Evolutionary conservation across 2,113 vertebrate species (phyloP).

Genomic region (Halcyon senegalensis): DNA sequence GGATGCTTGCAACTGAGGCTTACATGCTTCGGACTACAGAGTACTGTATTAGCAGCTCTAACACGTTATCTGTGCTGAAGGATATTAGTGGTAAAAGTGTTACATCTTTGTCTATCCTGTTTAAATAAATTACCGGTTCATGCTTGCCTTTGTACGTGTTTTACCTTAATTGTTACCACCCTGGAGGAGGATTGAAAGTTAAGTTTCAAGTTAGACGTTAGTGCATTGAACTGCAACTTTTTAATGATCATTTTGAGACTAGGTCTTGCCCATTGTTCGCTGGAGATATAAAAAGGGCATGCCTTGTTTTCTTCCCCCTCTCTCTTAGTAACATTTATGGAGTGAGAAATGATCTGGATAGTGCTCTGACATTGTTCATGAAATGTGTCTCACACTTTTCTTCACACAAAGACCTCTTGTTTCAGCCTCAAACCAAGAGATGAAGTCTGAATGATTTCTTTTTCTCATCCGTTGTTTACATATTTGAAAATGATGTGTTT

Average conservation of each 20-base stretch:
- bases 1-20: constrained; percentile 30
- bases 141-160: constrained; percentile 32
- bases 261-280: not conserved
- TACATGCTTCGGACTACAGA: constrained; percentile 19
- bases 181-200: not conserved
- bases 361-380: constrained; percentile 27
- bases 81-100: not conserved
- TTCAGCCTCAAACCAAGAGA: not conserved
- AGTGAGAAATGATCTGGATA: constrained; percentile 64
- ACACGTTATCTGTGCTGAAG: constrained; percentile 20
- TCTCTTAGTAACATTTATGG: constrained; percentile 69
- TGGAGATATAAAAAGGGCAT: constrained; percentile 17
- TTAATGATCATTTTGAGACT: constrained; percentile 21
- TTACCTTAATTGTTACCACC: not conserved
- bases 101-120: not conserved
- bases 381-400: constrained; percentile 18
- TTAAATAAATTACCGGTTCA: constrained; percentile 8
- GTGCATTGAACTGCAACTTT: constrained; percentile 28
- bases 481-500: constrained; percentile 40
- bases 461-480: constrained; percentile 45
- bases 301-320: constrained; percentile 52
- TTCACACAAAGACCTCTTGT: constrained; percentile 52
- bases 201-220: not conserved
- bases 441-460: constrained; percentile 46
- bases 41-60: constrained; percentile 34